A percentile compares a stretch with the other conserved stretches of the same genome.
phyloP scores from a whole-genome alignment of 2,113 vertebrate genomes.

The Paramisgurnus dabryanus region DNA sequence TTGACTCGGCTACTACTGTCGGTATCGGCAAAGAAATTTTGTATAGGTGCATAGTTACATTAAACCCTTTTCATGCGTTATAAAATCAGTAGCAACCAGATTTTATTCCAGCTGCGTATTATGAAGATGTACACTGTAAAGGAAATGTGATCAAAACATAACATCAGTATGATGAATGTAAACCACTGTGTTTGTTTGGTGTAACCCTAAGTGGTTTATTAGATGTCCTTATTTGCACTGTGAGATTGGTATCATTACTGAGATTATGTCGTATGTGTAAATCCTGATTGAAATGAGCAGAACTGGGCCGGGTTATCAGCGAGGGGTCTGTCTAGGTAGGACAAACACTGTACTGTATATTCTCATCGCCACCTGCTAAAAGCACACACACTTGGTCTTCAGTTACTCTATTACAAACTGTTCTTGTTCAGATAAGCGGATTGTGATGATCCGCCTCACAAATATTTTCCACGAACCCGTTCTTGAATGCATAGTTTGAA shows the following conservation, averaged over 20 bases:
- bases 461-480: neutral
- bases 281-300: conserved; percentile 71
- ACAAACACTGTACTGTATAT: neutral
- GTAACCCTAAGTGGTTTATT: neutral
- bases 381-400: neutral
- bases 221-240: conserved; percentile 14
- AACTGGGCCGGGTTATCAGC: conserved; percentile 66
- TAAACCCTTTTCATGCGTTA: too few relatives aligned
- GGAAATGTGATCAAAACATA: neutral
- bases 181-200: neutral
- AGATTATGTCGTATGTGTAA: neutral
- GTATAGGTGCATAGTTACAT: too few relatives aligned
- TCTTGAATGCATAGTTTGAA: neutral
- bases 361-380: conserved; percentile 1
- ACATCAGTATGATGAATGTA: too few relatives aligned
- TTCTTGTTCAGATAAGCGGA: neutral
- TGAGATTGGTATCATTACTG: neutral
- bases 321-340: conserved; percentile 29
- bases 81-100: too few relatives aligned
- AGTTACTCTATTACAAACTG: neutral
- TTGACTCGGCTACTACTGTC: too few relatives aligned
- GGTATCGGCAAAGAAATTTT: too few relatives aligned
- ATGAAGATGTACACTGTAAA: too few relatives aligned
- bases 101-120: too few relatives aligned
- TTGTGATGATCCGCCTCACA: neutral